Conservation (phyloP, 2,797 vertebrate genomes). For the Lophius americanus region DNA sequence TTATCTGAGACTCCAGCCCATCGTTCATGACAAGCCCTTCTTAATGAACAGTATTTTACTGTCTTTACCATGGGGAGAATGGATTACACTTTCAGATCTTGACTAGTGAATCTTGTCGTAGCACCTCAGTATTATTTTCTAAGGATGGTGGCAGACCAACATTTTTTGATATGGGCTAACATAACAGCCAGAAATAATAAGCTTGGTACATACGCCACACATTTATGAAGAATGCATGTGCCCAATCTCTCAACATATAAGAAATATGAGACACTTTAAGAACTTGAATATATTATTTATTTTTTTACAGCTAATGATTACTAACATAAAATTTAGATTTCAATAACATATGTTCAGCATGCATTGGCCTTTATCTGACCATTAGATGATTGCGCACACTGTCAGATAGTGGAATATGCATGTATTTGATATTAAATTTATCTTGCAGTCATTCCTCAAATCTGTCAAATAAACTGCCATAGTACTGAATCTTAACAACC, state of each 20-base stretch:
- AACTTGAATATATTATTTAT: slow-evolving; percentile 16
- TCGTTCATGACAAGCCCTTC: slow-evolving; percentile 27
- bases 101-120: slow-evolving; percentile 43
- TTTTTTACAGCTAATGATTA: slow-evolving; percentile 28
- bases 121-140: slow-evolving; percentile 36
- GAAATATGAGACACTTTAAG: slow-evolving; percentile 11
- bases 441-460: slow-evolving; percentile 17
- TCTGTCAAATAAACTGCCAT: slow-evolving; percentile 13
- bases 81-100: slow-evolving; percentile 36
- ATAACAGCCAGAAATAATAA: slow-evolving; percentile 33
- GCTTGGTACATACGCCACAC: slow-evolving; percentile 44
- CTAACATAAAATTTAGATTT: slow-evolving; percentile 27
- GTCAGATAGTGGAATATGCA: slow-evolving; percentile 26
- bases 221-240: slow-evolving; percentile 53
- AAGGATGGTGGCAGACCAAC: slow-evolving; percentile 28
- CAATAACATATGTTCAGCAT: slow-evolving; percentile 43
- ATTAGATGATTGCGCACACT: slow-evolving; percentile 31
- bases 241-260: slow-evolving; percentile 40
- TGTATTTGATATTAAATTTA: slow-evolving; percentile 21
- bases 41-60: slow-evolving; percentile 50
- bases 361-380: slow-evolving; percentile 51
- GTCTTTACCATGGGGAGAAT: slow-evolving; percentile 33
- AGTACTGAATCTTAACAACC: slow-evolving; percentile 27
- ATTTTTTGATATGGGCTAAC: slow-evolving; percentile 33
- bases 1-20: slow-evolving; percentile 33